Evolutionary conservation across 2,113 vertebrate species (phyloP), one percentile per base, ranked within the genome.

Genomic region (Drymodes brunneopygia): DNA sequence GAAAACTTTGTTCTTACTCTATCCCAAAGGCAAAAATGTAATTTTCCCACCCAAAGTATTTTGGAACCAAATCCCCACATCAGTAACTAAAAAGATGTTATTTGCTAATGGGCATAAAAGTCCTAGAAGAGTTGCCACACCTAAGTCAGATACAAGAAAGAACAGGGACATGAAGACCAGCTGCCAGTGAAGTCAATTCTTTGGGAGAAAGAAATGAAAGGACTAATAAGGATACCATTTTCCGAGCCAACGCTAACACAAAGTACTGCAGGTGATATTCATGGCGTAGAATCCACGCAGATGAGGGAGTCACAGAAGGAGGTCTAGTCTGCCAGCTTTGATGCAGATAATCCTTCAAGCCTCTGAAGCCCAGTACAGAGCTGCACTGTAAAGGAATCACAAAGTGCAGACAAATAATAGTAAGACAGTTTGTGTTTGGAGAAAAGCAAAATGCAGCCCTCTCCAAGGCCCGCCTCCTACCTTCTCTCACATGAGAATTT

Each of bases 241-340:
- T 98, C 94, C 87, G 97, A 42, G 99, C 98, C 92, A 99, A 94
- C 0, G 86, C 77, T 42, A 99, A 97, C 42, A 98, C 97, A 48
- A 99, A 97, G 94, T 99, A 99, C 70, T 99, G 98, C 79, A 99
- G 98, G 81, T 99, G 98, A 97, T 99, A 98, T 47, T 99, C 99
- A 7, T 99, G 99, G 57, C 97, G 98, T 54, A 99, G 97, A 44
- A 99, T 97, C 99, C 99, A 99, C 0, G 96, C 97, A 23, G 97
- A 98, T 92, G 97, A 97, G 42, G 98, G 97, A 65, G 98, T 98
- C 73, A 99, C 72, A 18, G 91, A 95, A 25, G 99, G 97, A 66
- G 98, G 90, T n/a, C 66, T 18, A 2, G 83, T 88, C 83, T 98
- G 88, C 89, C 97, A 91, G 96, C 98, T 97, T 70, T 97, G 97